phyloP scores from a whole-genome alignment of 2,113 vertebrate species.

The Rhagologus leucostigma region DNA sequence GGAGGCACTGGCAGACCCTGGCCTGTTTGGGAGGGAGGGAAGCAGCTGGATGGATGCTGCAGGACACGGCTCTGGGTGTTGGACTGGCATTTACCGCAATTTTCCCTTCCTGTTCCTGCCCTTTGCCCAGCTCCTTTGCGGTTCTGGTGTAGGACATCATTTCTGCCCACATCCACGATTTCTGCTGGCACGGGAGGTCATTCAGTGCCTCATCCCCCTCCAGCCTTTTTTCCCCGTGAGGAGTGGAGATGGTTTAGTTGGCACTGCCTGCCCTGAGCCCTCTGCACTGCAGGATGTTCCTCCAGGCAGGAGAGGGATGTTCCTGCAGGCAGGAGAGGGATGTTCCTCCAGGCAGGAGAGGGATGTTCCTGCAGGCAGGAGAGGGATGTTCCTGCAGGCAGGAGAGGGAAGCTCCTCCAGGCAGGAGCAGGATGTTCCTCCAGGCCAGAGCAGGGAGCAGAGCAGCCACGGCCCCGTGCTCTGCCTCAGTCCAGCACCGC shows the following conservation, averaged over 20 bases:
- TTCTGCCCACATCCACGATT: background rate
- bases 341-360: background rate
- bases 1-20: background rate
- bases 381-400: too few species aligned
- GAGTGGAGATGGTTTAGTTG: background rate
- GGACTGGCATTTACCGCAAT: background rate
- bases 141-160: fast-evolving
- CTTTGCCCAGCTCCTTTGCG: background rate
- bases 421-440: background rate
- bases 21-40: background rate
- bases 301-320: background rate
- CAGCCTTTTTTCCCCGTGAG: too few species aligned
- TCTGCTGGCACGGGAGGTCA: background rate
- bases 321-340: background rate
- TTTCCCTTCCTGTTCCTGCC: background rate
- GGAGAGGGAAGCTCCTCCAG: too few species aligned
- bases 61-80: background rate
- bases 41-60: background rate
- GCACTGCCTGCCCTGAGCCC: background rate
- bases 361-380: background rate
- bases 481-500: background rate
- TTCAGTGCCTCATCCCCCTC: background rate
- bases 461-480: background rate
- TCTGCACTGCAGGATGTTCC: background rate
- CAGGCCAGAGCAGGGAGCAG: background rate